phyloP scores from a whole-genome alignment of 2,113 vertebrate genomes.

The Prochilodus magdalenae region DNA sequence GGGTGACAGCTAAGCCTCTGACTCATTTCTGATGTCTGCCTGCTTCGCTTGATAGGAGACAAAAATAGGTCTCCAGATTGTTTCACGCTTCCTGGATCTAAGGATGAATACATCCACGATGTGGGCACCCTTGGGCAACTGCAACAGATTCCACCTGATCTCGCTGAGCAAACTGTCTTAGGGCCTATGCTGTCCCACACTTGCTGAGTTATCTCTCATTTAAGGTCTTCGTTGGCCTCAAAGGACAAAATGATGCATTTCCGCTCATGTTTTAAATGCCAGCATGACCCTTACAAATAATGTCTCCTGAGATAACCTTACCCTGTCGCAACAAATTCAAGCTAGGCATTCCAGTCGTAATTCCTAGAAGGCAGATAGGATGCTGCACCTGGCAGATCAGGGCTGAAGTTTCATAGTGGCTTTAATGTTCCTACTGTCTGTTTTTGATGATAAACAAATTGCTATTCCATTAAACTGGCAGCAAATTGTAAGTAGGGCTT shows the following conservation, averaged over 20 bases:
- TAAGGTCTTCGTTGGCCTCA: neutral
- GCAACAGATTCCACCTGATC: neutral
- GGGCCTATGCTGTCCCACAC: neutral
- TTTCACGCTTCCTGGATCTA: constrained; percentile 57
- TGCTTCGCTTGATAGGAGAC: constrained; percentile 57
- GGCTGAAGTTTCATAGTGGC: neutral
- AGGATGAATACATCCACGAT: constrained; percentile 44
- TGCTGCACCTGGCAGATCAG: neutral
- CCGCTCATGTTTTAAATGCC: neutral
- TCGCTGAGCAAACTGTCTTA: constrained; percentile 5
- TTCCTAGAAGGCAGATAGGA: neutral
- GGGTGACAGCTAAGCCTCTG: constrained; percentile 59
- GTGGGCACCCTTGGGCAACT: neutral
- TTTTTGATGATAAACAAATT: neutral
- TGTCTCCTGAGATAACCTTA: neutral
- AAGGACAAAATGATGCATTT: neutral
- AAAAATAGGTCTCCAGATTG: constrained; percentile 62
- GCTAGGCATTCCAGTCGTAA: neutral
- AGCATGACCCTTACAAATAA: neutral
- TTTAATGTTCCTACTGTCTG: constrained; percentile 13
- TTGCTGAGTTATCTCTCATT: neutral
- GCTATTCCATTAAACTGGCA: neutral
- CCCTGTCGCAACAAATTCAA: neutral
- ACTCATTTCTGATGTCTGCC: constrained; percentile 63
- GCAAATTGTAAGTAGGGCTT: neutral